These are phyloP conservation scores for Ivindomyrus marchei DNA, from an alignment of 2,113 vertebrate genomes.

Conservation along the genomic window DNA sequence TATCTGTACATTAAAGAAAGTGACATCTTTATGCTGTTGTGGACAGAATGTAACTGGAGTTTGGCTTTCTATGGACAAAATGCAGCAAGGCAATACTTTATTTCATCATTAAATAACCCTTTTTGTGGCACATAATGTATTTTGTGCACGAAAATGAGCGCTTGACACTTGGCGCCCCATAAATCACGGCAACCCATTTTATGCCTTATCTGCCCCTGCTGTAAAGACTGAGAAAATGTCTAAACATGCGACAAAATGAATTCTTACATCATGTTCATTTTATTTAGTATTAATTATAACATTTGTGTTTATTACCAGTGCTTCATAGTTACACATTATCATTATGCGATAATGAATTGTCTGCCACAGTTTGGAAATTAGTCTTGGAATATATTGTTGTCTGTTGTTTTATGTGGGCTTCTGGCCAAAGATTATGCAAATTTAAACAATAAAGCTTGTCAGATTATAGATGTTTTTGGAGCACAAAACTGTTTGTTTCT, in stretches of 20 bases:
- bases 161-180: not conserved
- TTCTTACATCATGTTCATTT: slow-evolving; percentile 4
- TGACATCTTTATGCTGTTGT: not conserved
- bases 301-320: not conserved
- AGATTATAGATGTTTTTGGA: not conserved
- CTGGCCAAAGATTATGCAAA: slow-evolving; percentile 7
- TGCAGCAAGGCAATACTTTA: not conserved
- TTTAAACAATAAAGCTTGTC: slow-evolving; percentile 3
- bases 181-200: not conserved
- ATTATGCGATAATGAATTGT: not conserved
- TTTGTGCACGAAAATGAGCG: not conserved
- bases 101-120: not conserved
- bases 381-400: not conserved
- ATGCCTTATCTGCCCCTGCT: not conserved
- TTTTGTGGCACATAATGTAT: not conserved
- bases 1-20: not conserved
- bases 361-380: not conserved
- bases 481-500: not conserved
- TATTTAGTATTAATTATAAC: slow-evolving; percentile 1
- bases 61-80: not conserved
- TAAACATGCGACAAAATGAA: not conserved
- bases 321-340: slow-evolving; percentile 6
- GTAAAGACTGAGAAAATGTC: not conserved
- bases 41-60: not conserved
- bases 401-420: not conserved